phyloP scores from a whole-genome alignment of 2,113 vertebrate species.

The Ginglymostoma cirratum region DNA sequence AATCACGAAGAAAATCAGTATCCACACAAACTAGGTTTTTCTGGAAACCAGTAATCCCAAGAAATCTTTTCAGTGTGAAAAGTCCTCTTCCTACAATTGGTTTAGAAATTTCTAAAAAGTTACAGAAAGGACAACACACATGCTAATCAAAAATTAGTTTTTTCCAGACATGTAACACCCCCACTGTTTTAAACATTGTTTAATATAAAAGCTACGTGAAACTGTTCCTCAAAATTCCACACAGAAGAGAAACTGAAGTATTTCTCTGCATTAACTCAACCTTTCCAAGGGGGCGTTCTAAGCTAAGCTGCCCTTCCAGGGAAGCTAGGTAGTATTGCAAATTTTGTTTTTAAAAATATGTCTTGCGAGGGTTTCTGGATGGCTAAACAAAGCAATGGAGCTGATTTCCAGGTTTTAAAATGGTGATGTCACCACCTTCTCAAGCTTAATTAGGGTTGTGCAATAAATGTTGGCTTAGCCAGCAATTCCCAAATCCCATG shows the following conservation, averaged over 20 bases:
- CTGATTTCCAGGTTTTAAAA: too few relatives aligned
- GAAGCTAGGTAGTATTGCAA: neutral
- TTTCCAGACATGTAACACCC: neutral
- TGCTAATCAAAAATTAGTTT: too few relatives aligned
- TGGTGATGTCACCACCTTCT: too few relatives aligned
- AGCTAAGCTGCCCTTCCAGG: neutral
- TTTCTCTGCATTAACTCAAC: too few relatives aligned
- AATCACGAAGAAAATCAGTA: too few relatives aligned
- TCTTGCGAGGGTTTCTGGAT: neutral
- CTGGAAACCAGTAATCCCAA: neutral
- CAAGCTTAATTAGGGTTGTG: too few relatives aligned
- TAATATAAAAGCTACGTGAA: neutral
- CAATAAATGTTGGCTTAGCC: too few relatives aligned
- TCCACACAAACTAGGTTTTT: neutral
- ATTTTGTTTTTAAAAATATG: too few relatives aligned
- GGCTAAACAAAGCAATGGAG: neutral
- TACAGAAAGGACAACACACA: too few relatives aligned
- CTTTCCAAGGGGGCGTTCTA: too few relatives aligned
- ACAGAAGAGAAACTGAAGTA: neutral
- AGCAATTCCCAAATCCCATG: too few relatives aligned
- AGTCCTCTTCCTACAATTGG: neutral
- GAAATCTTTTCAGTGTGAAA: neutral
- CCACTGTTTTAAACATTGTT: neutral
- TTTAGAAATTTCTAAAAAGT: neutral
- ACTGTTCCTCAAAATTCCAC: neutral